Evolutionary conservation across 2,888 invertebrate genomes (phyloP), one percentile per base, ranked within the genome.

Genomic region (Latheticus oryzae): DNA sequence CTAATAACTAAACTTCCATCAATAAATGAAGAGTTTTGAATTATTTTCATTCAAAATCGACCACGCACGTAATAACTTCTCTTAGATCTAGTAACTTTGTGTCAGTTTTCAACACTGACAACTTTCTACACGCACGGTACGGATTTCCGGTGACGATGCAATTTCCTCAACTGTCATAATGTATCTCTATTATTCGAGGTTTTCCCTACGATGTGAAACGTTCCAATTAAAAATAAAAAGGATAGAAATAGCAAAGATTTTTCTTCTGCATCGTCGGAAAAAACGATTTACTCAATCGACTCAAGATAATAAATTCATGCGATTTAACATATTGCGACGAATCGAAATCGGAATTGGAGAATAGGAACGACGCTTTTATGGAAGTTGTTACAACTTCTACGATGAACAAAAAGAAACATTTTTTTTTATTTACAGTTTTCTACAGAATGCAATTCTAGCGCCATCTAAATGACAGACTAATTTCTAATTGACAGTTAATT

Each of bases 161-260:
- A 58, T 58, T 58, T 58, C 48, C 58, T 28, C 30, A 13, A 28
- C 53, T 58, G 58, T 58, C 58, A 58, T 58, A 53, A 58, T 58
- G 53, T 58, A 42, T 58, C 53, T 54, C 33, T 58, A 53, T 54
- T 53, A 51, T 50, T 47, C 40, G 38, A 43, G 42, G 35, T 38
- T 45, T 51, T 52, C 21, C 21, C 32, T 17, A 11, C 33, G 42
- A 50, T 61, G 56, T 61, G 26, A 30, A 35, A 12, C 37, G 26
- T 37, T 37, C 38, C 38, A 50, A 50, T 50, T 50, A 50, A 50
- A 50, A 50, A 38, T n/a, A 12, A 13, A 15, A 33, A 11, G 23
- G n/a, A 15, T 32, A 30, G 21, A 7, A 3, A 7, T 3, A 7
- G 2, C 24, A 3, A 3, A 24, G 24, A 24, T 24, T 24, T 24